Conservation (phyloP, 2,888 invertebrate species). For the Cryptophagus acutangulus region DNA sequence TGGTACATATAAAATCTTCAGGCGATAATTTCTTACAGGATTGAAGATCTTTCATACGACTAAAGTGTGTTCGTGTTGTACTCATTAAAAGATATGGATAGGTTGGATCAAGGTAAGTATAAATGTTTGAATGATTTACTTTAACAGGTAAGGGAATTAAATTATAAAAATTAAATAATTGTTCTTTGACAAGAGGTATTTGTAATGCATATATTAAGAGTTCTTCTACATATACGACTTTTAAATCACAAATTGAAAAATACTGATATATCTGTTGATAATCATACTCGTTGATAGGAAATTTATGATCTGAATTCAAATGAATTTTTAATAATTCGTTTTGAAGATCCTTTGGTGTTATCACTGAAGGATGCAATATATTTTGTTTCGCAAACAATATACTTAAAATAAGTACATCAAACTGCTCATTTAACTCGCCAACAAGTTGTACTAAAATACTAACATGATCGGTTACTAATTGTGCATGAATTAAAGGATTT, state of each 20-base stretch:
- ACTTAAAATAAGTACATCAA: conserved; percentile 6
- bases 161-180: neutral
- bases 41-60: no score
- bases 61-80: conserved; percentile 1
- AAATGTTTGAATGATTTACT: neutral
- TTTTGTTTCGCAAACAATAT: conserved; percentile 13
- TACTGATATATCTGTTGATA: neutral
- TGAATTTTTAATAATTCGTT: conserved; percentile 9
- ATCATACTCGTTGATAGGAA: conserved; percentile 4
- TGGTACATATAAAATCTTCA: no score
- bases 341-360: conserved; percentile 11
- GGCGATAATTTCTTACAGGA: no score
- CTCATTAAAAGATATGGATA: neutral
- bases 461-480: neutral
- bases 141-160: neutral
- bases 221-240: conserved; percentile 9
- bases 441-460: neutral
- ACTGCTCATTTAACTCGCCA: conserved; percentile 6
- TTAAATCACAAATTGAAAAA: neutral
- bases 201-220: conserved; percentile 11
- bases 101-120: neutral
- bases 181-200: conserved; percentile 11
- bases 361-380: conserved; percentile 10
- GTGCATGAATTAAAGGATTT: no score
- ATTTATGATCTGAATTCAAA: conserved; percentile 1